Evolutionary conservation across 2,797 vertebrate genomes (phyloP).

Genomic region (Lerista edwardsae): DNA sequence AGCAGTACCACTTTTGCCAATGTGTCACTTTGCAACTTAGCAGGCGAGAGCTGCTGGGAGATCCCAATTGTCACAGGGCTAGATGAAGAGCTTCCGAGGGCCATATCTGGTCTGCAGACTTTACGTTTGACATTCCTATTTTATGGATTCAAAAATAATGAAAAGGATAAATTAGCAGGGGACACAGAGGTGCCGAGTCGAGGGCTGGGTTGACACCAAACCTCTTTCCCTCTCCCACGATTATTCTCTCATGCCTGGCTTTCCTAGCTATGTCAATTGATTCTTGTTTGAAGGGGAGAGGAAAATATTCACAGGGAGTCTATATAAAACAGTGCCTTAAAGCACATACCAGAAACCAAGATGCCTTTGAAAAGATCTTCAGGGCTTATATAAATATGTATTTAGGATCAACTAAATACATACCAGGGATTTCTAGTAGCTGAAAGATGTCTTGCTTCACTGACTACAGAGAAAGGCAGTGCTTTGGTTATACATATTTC

Average conservation of each 20-base stretch:
- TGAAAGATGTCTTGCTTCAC: constrained; percentile 52
- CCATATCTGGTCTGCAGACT: too few relatives aligned
- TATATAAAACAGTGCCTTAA: constrained; percentile 49
- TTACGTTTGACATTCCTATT: too few relatives aligned
- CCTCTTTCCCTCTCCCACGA: too few relatives aligned
- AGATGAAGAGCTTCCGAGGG: too few relatives aligned
- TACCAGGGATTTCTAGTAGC: constrained; percentile 44
- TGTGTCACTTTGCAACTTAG: too few relatives aligned
- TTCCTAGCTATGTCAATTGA: not conserved
- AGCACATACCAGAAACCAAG: constrained; percentile 48
- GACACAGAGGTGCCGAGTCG: too few relatives aligned
- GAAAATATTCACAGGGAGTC: constrained; percentile 3
- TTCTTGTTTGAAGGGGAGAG: constrained; percentile 21
- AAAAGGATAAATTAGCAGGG: too few relatives aligned
- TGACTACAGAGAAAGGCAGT: constrained; percentile 33
- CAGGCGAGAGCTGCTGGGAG: too few relatives aligned
- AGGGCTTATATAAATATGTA: constrained; percentile 53
- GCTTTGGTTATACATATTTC: constrained; percentile 27
- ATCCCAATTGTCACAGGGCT: too few relatives aligned
- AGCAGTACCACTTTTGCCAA: too few relatives aligned
- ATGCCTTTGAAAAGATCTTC: constrained; percentile 48
- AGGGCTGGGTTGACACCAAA: too few relatives aligned
- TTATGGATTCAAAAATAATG: not conserved
- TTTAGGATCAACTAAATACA: constrained; percentile 56
- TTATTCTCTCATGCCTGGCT: too few relatives aligned